Base-by-base conservation (phyloP, 2,797 vertebrate genomes). In the Propithecus deckenii region DNA sequence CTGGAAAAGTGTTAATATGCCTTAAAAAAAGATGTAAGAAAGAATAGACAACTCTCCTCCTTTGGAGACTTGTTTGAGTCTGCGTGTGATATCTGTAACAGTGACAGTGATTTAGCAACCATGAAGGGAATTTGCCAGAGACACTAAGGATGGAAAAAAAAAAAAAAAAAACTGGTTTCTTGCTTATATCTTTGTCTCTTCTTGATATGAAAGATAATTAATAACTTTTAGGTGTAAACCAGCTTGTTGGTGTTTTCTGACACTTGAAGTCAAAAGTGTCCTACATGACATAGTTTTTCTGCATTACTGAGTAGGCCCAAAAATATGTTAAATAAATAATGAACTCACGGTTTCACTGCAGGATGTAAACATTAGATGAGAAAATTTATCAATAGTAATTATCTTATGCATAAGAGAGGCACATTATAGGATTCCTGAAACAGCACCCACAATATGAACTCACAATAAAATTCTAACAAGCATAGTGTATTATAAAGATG, bases 401-500 rank as follows among this genome's bases (percentile, higher is more conserved):
- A 59, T 78, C 48, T 30, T 75, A 87, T 48, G 41, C 35, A 95
- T 8, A 52, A 88, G 25, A 69, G 6, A n/a, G 59, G 4, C 1
- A 96, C 14, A 76, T 76, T 67, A 78, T 84, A 92, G 38, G 20
- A 86, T 71, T 67, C 86, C 71, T 97, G 87, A 97, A 52, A 35
- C 52, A 71, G 1, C 6, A n/a, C 41, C 32, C 41, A n/a, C 25
- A n/a, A 28, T 69, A 38, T 41, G 30, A 94, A 86, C 61, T 89
- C 94, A 57, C 23, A 79, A 59, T 67, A 92, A 25, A 96, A 14
- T 52, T 89, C 50, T 22, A 57, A 23, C 1, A 43, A 48, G 38
- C 52, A 3, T 35, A 85, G 17, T 76, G 13, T 9, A 38, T 52
- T 75, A 96, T 6, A 55, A 86, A 89, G 0, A 1, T 28, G 4